A percentile compares a stretch with the other conserved stretches of the same genome.
Evolutionary conservation across 2,797 vertebrate genomes (phyloP).

Genomic region (Linurgus olivaceus): DNA sequence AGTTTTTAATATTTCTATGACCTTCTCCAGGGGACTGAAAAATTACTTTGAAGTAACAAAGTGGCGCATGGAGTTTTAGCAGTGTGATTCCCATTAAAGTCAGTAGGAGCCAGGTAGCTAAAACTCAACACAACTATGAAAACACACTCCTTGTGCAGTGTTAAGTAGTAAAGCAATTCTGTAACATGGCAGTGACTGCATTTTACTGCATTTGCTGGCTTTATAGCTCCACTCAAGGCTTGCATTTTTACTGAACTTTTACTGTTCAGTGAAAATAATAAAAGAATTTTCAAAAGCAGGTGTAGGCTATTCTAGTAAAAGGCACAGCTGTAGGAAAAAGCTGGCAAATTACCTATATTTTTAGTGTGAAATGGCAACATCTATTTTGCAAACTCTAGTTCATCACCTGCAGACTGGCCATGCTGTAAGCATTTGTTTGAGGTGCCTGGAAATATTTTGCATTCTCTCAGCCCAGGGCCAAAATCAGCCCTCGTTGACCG

Average conservation of each 20-base stretch:
- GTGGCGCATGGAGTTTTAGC: conserved; percentile 78
- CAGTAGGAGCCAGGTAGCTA: conserved; percentile 77
- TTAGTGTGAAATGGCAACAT: background rate
- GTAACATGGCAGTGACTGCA: conserved; percentile 49
- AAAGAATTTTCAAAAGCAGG: conserved; percentile 54
- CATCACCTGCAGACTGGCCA: background rate
- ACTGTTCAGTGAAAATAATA: conserved; percentile 64
- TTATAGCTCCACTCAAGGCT: conserved; percentile 66
- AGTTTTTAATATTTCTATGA: conserved; percentile 81
- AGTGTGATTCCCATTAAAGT: conserved; percentile 80
- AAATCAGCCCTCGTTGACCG: background rate
- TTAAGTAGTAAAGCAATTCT: conserved; percentile 74
- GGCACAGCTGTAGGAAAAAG: conserved; percentile 24
- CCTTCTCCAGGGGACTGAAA: conserved; percentile 76
- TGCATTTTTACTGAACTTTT: conserved; percentile 66
- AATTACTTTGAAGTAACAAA: conserved; percentile 81
- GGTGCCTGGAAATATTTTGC: background rate
- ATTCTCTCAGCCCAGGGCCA: background rate
- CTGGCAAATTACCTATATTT: background rate
- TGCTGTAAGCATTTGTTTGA: background rate
- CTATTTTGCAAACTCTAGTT: background rate
- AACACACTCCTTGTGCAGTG: conserved; percentile 75
- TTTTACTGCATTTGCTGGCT: conserved; percentile 66
- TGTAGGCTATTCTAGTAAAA: conserved; percentile 38
- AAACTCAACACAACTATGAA: conserved; percentile 75